These are phyloP conservation scores for Sicus ferrugineus DNA, from an alignment of 2,888 invertebrate genomes.

Conservation along the genomic window DNA sequence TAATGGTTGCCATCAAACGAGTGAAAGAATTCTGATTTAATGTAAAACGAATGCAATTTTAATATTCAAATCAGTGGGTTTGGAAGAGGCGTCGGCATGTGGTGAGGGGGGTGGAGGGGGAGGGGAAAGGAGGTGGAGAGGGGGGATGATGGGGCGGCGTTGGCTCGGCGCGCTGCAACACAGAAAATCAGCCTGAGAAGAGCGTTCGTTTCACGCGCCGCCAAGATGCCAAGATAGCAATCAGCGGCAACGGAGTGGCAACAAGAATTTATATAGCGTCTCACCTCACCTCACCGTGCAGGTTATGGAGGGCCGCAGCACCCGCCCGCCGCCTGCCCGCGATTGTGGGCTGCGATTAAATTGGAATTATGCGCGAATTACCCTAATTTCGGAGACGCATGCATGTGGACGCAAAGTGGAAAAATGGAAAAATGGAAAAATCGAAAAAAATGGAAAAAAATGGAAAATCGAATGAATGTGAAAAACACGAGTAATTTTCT, in stretches of 20 bases:
- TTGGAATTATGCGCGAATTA: conserved; percentile 33
- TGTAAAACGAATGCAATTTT: conserved; percentile 10
- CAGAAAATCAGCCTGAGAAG: conserved; percentile 8
- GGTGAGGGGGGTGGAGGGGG: background rate
- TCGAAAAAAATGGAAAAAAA: background rate
- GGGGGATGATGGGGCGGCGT: background rate
- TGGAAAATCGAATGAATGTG: background rate
- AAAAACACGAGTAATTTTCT: conserved; percentile 22
- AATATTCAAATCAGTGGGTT: conserved; percentile 11
- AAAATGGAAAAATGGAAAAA: conserved; percentile 8
- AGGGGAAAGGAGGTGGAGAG: background rate
- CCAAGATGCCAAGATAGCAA: background rate
- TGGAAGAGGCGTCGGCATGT: no score
- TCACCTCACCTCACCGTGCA: background rate
- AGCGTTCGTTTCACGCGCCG: conserved; percentile 7
- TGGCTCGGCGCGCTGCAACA: background rate
- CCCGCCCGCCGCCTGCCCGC: background rate
- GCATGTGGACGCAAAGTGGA: conserved; percentile 4
- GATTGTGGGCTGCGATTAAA: conserved; percentile 17
- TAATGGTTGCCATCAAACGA: background rate
- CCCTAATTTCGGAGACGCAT: conserved; percentile 24
- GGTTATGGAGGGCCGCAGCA: background rate
- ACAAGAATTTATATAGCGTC: background rate
- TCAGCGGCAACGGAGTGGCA: background rate
- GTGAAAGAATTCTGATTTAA: background rate